A percentile compares a stretch with the other conserved stretches of the same genome.
Conservation (phyloP, 2,888 invertebrate genomes). For the Drosophila demipolita region DNA sequence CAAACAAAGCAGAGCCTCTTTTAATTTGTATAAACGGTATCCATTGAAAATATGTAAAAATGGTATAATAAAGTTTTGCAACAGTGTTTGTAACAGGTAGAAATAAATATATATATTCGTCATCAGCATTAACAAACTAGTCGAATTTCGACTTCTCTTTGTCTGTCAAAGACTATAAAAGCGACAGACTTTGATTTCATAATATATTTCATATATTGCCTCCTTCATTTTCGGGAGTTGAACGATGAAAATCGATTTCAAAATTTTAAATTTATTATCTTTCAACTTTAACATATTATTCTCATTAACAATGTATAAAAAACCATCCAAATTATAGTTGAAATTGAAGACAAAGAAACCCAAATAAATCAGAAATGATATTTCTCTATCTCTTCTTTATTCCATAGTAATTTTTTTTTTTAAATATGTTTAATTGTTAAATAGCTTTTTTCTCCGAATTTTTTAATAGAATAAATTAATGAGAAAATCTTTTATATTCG, state of each 20-base stretch:
- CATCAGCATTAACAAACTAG: not conserved
- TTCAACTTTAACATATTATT: not conserved
- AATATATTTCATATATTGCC: not conserved
- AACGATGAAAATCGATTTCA: not conserved
- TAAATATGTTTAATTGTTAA: fast-evolving
- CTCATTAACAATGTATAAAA: not conserved
- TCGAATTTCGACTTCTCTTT: not conserved
- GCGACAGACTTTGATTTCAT: too few species aligned
- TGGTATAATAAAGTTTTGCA: not conserved
- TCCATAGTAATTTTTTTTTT: fast-evolving
- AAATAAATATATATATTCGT: not conserved
- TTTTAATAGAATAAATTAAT: not conserved
- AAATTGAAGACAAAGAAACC: too few species aligned
- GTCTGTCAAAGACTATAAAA: too few species aligned
- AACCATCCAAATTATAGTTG: too few species aligned
- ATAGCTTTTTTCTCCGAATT: fast-evolving
- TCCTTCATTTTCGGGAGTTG: not conserved
- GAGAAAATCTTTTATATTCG: not conserved
- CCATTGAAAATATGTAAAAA: not conserved
- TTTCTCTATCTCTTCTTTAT: not conserved
- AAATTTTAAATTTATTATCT: not conserved
- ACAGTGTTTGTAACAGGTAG: not conserved
- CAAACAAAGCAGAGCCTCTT: not conserved
- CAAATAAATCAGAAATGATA: not conserved
- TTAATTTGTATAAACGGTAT: not conserved